These are phyloP conservation scores for Colaptes auratus DNA, from an alignment of 2,113 vertebrate genomes.

Conservation along the genomic window DNA sequence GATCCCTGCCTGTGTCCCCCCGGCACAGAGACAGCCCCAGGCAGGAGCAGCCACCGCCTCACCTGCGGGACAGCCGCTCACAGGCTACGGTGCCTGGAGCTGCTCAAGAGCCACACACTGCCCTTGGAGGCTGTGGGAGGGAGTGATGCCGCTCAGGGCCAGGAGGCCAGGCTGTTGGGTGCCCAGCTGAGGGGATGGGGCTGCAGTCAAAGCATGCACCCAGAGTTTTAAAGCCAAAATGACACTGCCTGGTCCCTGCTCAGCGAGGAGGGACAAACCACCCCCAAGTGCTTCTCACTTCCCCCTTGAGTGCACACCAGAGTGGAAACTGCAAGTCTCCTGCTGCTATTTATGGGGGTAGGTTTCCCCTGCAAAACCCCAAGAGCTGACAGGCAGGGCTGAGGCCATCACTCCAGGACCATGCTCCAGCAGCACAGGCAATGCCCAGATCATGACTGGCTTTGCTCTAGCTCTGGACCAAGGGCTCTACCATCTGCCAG, in stretches of 20 bases:
- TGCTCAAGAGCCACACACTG: accelerated
- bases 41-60: not conserved
- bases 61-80: not conserved
- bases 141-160: not conserved
- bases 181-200: accelerated
- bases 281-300: constrained; percentile 66
- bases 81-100: accelerated
- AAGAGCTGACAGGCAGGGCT: not conserved
- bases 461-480: not conserved
- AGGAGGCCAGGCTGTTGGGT: not conserved
- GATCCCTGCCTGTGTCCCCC: not conserved
- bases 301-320: not conserved
- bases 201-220: accelerated
- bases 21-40: not conserved
- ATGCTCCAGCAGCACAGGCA: not conserved
- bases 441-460: accelerated
- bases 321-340: constrained; percentile 44
- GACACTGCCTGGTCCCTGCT: not conserved
- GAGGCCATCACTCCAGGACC: not conserved
- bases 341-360: constrained; percentile 39
- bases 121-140: not conserved
- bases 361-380: constrained; percentile 53
- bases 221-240: not conserved
- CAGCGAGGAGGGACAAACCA: constrained; percentile 39
- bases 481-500: not conserved